Base-by-base conservation (phyloP, 2,113 vertebrate species). In the Spea bombifrons region DNA sequence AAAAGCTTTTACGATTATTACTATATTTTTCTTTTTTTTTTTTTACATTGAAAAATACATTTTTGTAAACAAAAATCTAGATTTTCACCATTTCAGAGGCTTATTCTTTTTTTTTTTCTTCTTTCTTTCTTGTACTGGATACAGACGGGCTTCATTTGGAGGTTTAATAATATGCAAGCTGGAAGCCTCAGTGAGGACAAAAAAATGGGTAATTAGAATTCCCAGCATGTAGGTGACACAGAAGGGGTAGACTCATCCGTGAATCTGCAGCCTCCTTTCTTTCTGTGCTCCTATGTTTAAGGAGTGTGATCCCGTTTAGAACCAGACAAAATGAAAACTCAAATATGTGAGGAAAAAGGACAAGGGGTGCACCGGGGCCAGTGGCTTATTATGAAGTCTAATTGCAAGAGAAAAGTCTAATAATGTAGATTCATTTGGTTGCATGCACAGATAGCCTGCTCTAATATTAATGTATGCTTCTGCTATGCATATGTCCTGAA, bases 201-300 rank as follows among this genome's bases (percentile, higher is more conserved):
- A 73, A 73, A 78, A 65, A 79, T 66, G 48, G 76, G 76, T 79
- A 48, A 79, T 79, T 79, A 55, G 70, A 73, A 79, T 79, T 79
- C 76, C 72, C 16, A 53, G 48, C 76, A 73, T 79, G 76, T 79
- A 73, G 70, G 59, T 66, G 76, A 79, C 69, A 72, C 30, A 66
- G 70, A 52, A 53, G 70, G 30, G 76, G 43, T 72, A 78, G 59
- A 15, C 47, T 53, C 70, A 65, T 73, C 70, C 76, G 66, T 73
- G 70, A 79, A 79, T 79, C 69, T 73, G 69, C 71, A 55, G 76
- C 65, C 76, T 76, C 52, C 48, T 55, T 61, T 43, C 75, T 52
- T 73, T 79, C 61, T 78, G 43, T 61, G 75, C 55, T 66, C 53
- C 67, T 78, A 47, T 73, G 70, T 78, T 61, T 65, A 65, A 55